Evolutionary conservation across 2,888 invertebrate genomes (phyloP), one percentile per base, ranked within the genome.

Genomic region (Prosopocoilus inquinatus): DNA sequence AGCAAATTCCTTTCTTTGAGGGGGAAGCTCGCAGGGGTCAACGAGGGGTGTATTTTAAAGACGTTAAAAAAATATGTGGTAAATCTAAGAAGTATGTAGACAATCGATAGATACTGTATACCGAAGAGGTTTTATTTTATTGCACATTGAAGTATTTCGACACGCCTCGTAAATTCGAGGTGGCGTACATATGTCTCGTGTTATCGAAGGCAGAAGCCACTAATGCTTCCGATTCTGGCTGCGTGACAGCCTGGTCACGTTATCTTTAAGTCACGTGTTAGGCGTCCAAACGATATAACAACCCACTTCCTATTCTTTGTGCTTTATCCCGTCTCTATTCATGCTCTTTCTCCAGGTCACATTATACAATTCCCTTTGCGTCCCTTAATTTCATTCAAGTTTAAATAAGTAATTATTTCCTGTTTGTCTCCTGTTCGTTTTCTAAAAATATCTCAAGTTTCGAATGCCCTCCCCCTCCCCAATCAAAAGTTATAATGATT

Each of bases 121-220:
- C 7, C 7, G 20, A 28, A 28, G 20, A 28, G 20, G 20, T 28
- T 28, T 28, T 55, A 55, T 38, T 54, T 48, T 55, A 55, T 55
- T 55, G 50, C 45, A 55, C 49, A 49, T 54, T 39, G 49, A 49
- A 54, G 49, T 54, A 49, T 54, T 54, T 49, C 44, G 48, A 49
- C 45, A 49, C 50, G 50, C 55, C 55, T 50, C 55, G 49, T 55
- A 55, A 55, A 55, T 55, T 55, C 55, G 41, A 59, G 60, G 57
- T 55, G 38, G 50, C 59, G 57, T 62, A 62, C 64, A 64, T 62
- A 63, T 63, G 64, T 61, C 58, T 60, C 52, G 55, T 50, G 58
- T 63, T 60, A 62, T 62, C 58, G 55, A 49, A 53, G 53, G 47
- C 51, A 50, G 55, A 49, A 57, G 56, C 56, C 58, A 57, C 63